These are phyloP conservation scores for Actinopyga echinites DNA, from an alignment of 53 echinoderm and acorn worm species.

Conservation along the genomic window DNA sequence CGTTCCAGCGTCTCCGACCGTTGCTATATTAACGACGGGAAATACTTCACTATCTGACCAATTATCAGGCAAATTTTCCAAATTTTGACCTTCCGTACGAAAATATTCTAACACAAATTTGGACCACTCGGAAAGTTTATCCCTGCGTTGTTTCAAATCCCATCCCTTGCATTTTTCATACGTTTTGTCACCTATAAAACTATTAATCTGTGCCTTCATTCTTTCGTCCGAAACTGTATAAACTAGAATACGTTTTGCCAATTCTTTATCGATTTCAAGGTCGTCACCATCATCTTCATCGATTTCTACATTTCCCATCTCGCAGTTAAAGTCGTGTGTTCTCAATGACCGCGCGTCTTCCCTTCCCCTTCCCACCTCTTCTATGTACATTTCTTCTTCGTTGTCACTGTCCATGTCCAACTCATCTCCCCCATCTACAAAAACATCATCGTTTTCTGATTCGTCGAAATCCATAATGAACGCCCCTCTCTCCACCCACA, in stretches of 20 bases:
- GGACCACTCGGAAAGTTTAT: background rate
- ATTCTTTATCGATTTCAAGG: background rate
- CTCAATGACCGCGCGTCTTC: too few species aligned
- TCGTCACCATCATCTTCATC: too few species aligned
- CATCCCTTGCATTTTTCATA: background rate
- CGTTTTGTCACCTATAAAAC: background rate
- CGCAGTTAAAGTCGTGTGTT: too few species aligned
- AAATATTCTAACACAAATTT: background rate
- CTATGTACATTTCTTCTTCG: background rate
- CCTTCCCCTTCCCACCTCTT: background rate
- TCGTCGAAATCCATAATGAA: too few species aligned
- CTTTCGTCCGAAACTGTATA: background rate
- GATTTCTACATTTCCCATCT: too few species aligned
- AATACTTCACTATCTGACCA: background rate
- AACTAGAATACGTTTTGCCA: background rate
- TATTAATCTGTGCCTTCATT: background rate
- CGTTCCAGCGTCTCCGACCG: background rate
- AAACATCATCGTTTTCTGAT: too few species aligned
- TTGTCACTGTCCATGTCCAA: background rate
- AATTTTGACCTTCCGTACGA: background rate
- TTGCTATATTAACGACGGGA: background rate
- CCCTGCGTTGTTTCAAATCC: background rate
- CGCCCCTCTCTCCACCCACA: too few species aligned
- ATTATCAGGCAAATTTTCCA: background rate
- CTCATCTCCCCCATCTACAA: too few species aligned